Evolutionary conservation across 2,113 vertebrate species (phyloP).

Genomic region (Balaeniceps rex): DNA sequence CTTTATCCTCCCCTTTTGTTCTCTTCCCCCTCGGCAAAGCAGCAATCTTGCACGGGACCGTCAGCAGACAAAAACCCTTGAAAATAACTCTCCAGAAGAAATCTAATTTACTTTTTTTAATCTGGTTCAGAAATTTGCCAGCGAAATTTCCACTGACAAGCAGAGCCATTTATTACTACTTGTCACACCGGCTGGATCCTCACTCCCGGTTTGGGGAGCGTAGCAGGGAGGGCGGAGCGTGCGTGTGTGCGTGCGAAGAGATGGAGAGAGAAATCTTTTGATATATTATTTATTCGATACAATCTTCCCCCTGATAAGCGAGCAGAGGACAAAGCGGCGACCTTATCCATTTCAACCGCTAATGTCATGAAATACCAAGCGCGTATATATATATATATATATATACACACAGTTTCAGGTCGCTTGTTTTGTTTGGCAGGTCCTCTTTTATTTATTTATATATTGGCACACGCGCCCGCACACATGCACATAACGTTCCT

Average conservation of each 20-base stretch:
- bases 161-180: slow-evolving; percentile 60
- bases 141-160: slow-evolving; percentile 63
- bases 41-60: slow-evolving; percentile 58
- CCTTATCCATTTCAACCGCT: slow-evolving; percentile 38
- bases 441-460: background rate
- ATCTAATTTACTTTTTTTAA: slow-evolving; percentile 82
- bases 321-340: slow-evolving; percentile 51
- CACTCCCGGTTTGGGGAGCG: background rate
- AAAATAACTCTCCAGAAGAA: slow-evolving; percentile 77
- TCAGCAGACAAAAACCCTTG: slow-evolving; percentile 72
- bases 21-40: slow-evolving; percentile 66
- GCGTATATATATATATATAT: no score
- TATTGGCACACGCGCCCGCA: rapidly evolving
- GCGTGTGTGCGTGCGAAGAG: rapidly evolving
- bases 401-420: background rate
- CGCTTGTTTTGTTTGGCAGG: background rate
- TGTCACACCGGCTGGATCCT: slow-evolving; percentile 28
- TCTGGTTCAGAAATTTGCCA: slow-evolving; percentile 77
- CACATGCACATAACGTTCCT: rapidly evolving
- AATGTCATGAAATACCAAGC: background rate
- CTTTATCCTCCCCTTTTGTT: slow-evolving; percentile 66
- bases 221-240: background rate
- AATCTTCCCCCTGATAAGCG: slow-evolving; percentile 51
- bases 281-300: slow-evolving; percentile 73
- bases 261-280: slow-evolving; percentile 27